Percentiles rank a stretch among this genome's conserved stretches.
These are phyloP conservation scores for Pelochelys cantorii DNA, from an alignment of 2,797 vertebrate genomes.

Conservation along the genomic window DNA sequence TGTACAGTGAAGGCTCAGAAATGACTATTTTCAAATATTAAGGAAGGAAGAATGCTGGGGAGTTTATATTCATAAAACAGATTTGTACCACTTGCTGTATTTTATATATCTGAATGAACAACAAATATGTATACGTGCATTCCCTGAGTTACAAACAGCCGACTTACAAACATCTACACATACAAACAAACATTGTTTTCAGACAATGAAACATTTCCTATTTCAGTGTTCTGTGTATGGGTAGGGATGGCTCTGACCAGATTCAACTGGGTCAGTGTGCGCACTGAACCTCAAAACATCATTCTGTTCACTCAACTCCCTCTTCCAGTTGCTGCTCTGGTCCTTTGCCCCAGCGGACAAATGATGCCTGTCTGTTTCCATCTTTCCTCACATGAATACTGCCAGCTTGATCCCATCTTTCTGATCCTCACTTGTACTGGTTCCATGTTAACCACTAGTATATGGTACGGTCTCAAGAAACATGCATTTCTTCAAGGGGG, in stretches of 20 bases:
- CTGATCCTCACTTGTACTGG: neutral
- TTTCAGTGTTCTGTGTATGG: neutral
- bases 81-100: neutral
- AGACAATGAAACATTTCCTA: neutral
- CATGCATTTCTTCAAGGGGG: neutral
- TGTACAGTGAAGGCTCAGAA: too few species aligned
- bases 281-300: neutral
- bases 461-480: neutral
- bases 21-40: neutral
- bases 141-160: too few species aligned
- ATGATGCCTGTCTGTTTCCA: neutral
- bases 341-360: neutral
- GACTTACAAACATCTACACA: too few species aligned
- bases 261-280: neutral
- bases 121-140: slow-evolving; percentile 8
- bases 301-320: neutral
- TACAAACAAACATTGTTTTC: too few species aligned
- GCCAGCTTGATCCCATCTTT: accelerated
- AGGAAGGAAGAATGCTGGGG: neutral
- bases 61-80: slow-evolving; percentile 9
- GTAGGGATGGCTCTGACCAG: neutral
- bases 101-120: slow-evolving; percentile 14
- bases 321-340: neutral
- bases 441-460: neutral
- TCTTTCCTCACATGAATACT: neutral